Conservation (phyloP, 2,113 vertebrate genomes). For the Haemorhous mexicanus region DNA sequence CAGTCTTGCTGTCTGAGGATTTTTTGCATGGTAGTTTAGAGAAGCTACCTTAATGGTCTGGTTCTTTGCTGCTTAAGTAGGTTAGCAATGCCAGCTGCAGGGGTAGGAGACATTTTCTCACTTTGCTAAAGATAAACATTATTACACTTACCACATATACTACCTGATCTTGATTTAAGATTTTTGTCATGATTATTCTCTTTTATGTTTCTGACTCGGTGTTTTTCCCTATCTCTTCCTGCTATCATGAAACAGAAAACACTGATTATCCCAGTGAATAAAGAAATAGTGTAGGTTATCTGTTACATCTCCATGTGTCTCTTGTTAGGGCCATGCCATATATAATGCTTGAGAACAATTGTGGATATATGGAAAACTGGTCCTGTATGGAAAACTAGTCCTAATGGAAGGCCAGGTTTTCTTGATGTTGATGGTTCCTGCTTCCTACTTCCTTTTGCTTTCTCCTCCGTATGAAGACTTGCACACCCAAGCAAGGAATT, state of each 20-base stretch:
- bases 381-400: not conserved
- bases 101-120: not conserved
- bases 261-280: not conserved
- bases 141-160: not conserved
- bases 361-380: not conserved
- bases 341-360: not conserved
- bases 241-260: not conserved
- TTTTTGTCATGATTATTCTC: not conserved
- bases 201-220: not conserved
- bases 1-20: not conserved
- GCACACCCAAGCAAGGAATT: not conserved
- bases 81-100: not conserved
- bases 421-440: not conserved
- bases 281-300: not conserved
- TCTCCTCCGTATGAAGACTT: not conserved
- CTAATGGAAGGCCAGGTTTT: not conserved
- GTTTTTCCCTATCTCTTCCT: not conserved
- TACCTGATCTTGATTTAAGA: not conserved
- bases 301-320: not conserved
- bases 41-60: not conserved
- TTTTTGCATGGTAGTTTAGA: not conserved
- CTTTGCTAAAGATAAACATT: not conserved
- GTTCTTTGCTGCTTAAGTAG: not conserved
- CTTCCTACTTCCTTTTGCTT: not conserved
- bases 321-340: not conserved